Conservation (phyloP, 1,140 invertebrate species). For the Adoxophyes honmai region DNA sequence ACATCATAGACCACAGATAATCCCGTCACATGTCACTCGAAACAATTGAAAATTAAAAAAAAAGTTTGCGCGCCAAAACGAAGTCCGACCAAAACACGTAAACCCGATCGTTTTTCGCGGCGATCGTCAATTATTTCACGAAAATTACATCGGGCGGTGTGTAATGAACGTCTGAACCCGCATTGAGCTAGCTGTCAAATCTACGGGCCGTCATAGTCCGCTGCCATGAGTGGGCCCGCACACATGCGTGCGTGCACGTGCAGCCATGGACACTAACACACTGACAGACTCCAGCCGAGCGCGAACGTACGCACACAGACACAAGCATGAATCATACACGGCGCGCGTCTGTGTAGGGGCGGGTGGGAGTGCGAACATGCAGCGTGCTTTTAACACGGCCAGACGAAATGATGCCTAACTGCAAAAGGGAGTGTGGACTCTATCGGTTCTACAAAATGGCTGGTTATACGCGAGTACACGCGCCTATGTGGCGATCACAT, state of each 20-base stretch:
- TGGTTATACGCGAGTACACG: constrained; percentile 56
- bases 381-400: constrained; percentile 72
- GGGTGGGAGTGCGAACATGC: constrained; percentile 76
- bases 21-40: constrained; percentile 48
- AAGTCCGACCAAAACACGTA: constrained; percentile 20
- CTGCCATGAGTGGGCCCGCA: constrained; percentile 69
- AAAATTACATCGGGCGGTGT: constrained; percentile 66
- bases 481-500: constrained; percentile 69
- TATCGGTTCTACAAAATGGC: constrained; percentile 70
- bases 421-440: constrained; percentile 59
- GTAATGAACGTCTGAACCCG: constrained; percentile 75
- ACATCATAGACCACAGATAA: constrained; percentile 57
- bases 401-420: constrained; percentile 69
- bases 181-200: constrained; percentile 77
- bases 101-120: constrained; percentile 42
- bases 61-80: constrained; percentile 55
- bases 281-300: constrained; percentile 62
- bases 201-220: constrained; percentile 75
- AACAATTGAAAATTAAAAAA: constrained; percentile 46
- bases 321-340: constrained; percentile 63
- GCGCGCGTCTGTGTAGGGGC: constrained; percentile 56
- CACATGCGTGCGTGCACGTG: constrained; percentile 53
- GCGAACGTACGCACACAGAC: constrained; percentile 59
- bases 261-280: constrained; percentile 63
- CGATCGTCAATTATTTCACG: constrained; percentile 60